A percentile compares a stretch with the other conserved stretches of the same genome.
These are phyloP conservation scores for Brachionus rotundiformis DNA, from an alignment of 1,140 invertebrate genomes.

Conservation along the genomic window DNA sequence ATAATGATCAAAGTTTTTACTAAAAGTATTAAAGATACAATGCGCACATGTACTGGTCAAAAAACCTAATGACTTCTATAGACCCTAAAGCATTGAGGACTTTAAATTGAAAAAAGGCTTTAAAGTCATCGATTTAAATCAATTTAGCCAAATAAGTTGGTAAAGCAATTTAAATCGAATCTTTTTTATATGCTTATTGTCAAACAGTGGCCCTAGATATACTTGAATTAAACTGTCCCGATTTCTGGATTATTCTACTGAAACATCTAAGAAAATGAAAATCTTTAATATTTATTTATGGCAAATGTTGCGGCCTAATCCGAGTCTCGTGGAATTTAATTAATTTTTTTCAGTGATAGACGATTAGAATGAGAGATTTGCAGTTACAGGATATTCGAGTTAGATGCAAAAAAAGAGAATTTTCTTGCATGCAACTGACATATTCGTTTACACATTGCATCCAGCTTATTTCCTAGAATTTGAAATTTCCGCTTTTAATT, in stretches of 20 bases:
- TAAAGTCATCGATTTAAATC: slow-evolving; percentile 27
- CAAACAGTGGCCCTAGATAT: background rate
- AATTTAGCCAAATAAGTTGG: background rate
- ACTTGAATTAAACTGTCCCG: no score
- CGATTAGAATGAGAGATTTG: slow-evolving; percentile 16
- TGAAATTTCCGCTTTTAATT: slow-evolving; percentile 42
- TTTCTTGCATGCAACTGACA: slow-evolving; percentile 31
- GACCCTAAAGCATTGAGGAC: background rate
- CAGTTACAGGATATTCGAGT: slow-evolving; percentile 9
- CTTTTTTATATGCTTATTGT: background rate
- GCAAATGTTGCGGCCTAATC: background rate
- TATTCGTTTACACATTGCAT: background rate
- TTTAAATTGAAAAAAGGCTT: background rate
- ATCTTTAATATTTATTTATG: background rate
- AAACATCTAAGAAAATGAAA: background rate
- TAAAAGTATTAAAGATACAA: background rate
- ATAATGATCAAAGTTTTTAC: background rate
- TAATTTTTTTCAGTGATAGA: background rate
- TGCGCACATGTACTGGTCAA: slow-evolving; percentile 9
- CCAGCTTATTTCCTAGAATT: slow-evolving; percentile 36
- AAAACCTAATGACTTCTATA: background rate
- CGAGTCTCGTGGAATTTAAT: slow-evolving; percentile 17
- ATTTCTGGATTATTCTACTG: background rate
- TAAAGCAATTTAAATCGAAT: slow-evolving; percentile 12
- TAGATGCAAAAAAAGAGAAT: background rate